Evolutionary conservation across 2,113 vertebrate species (phyloP), one percentile per base, ranked within the genome.

Genomic region (Vulpes lagopus): DNA sequence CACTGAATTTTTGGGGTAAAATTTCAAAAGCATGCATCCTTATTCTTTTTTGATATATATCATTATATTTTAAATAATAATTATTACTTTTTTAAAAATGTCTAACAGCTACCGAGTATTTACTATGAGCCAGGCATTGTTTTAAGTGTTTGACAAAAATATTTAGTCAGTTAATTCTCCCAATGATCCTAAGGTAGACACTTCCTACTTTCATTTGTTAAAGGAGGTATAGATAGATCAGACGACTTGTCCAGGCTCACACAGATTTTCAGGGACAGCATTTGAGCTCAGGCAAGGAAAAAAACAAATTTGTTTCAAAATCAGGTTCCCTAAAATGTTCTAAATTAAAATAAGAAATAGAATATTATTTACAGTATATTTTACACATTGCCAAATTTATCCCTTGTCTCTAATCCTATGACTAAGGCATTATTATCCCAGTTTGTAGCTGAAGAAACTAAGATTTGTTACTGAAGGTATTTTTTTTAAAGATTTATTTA

Each of bases 281-380:
- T 89, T 74, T 80, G 12, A 90, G 22, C 6, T 3, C 11, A 11
- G 4, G 11, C 1, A 69, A 16, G 12, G 12, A 27, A 85, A 86
- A 86, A 23, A 84, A 43, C n/a, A 87, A 57, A 82, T 76, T 65
- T 90, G 51, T 74, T 90, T 82, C 30, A 90, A 71, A 93, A 71
- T 27, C 9, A 78, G 5, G 11, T 91, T 93, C 23, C 91, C 64
- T 86, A 11, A n/a, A 83, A 25, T 49, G 17, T 51, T 60, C 11
- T 76, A 96, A 80, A 59, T 93, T 74, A 81, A 67, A 94, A 64
- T 25, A 84, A 79, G 79, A 84, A 92, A 53, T 95, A 86, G 32
- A 76, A 74, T 93, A 69, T 82, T 82, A 80, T 85, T 79, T 91
- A 82, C 51, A 57, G 69, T 78, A 62, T 6, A 78, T 32, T 84